A percentile compares a stretch with the other conserved stretches of the same genome.
phyloP scores from a whole-genome alignment of 2,888 invertebrate species.

The Villa cingulata region DNA sequence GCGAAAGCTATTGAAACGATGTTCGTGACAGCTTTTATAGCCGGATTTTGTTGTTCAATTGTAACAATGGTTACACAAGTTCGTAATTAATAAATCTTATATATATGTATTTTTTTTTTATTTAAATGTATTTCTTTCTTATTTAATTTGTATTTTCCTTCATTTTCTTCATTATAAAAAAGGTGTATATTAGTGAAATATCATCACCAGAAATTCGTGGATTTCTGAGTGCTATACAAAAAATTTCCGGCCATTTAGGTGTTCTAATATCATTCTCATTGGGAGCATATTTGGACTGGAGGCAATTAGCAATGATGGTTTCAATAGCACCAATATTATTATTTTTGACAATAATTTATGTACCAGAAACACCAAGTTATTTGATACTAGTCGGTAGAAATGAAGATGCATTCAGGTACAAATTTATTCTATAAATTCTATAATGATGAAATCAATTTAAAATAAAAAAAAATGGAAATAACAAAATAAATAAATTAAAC shows the following conservation, averaged over 20 bases:
- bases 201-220: slow-evolving; percentile 77
- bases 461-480: too few relatives aligned
- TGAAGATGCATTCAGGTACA: slow-evolving; percentile 45
- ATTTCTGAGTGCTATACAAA: slow-evolving; percentile 71
- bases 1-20: slow-evolving; percentile 66
- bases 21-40: slow-evolving; percentile 71
- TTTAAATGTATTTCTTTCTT: too few relatives aligned
- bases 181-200: slow-evolving; percentile 85
- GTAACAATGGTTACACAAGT: slow-evolving; percentile 65
- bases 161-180: too few relatives aligned
- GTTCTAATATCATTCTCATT: slow-evolving; percentile 71
- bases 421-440: background rate
- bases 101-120: too few relatives aligned
- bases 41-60: slow-evolving; percentile 69
- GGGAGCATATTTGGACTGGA: slow-evolving; percentile 73
- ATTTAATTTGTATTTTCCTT: slow-evolving; percentile 1
- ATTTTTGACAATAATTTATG: slow-evolving; percentile 59
- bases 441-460: too few relatives aligned
- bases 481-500: too few relatives aligned
- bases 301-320: slow-evolving; percentile 67
- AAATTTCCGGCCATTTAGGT: slow-evolving; percentile 74
- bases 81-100: slow-evolving; percentile 2
- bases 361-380: slow-evolving; percentile 83
- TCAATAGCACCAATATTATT: slow-evolving; percentile 64
- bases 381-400: slow-evolving; percentile 63